A percentile compares a stretch with the other conserved stretches of the same genome.
Conservation (phyloP, 2,888 invertebrate genomes). For the Leucophenga montana region DNA sequence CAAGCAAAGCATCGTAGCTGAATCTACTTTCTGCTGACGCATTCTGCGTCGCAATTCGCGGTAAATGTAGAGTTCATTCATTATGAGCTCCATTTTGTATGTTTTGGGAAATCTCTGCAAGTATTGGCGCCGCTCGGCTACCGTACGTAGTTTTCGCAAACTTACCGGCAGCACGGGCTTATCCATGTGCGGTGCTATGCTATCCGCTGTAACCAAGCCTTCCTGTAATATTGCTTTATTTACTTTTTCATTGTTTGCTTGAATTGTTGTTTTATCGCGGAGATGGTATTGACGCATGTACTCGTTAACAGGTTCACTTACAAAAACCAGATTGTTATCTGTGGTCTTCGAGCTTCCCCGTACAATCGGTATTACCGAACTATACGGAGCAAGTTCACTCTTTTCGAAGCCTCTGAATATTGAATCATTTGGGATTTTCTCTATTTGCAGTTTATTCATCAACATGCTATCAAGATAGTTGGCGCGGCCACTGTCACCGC, state of each 20-base stretch:
- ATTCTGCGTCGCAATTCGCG: slow-evolving; percentile 68
- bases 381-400: too few relatives aligned
- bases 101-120: slow-evolving; percentile 69
- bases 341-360: slow-evolving; percentile 50
- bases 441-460: slow-evolving; percentile 55
- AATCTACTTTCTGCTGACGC: slow-evolving; percentile 64
- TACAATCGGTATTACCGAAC: slow-evolving; percentile 70
- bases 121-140: slow-evolving; percentile 75
- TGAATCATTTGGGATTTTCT: too few relatives aligned
- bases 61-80: slow-evolving; percentile 71
- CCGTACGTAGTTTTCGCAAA: slow-evolving; percentile 74
- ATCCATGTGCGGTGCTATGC: slow-evolving; percentile 66
- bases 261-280: slow-evolving; percentile 45
- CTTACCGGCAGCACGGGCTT: slow-evolving; percentile 70
- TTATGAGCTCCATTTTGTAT: slow-evolving; percentile 71
- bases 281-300: slow-evolving; percentile 74
- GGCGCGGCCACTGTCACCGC: slow-evolving; percentile 35
- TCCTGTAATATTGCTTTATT: slow-evolving; percentile 56
- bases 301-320: slow-evolving; percentile 74
- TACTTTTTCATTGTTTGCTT: slow-evolving; percentile 44
- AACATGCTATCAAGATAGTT: slow-evolving; percentile 71
- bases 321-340: slow-evolving; percentile 71
- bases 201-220: slow-evolving; percentile 66
- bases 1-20: slow-evolving; percentile 57
- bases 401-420: slow-evolving; percentile 72